Percentiles rank a stretch among this genome's conserved stretches.
These are phyloP conservation scores for Rhingia rostrata DNA, from an alignment of 2,888 invertebrate genomes.

Conservation along the genomic window DNA sequence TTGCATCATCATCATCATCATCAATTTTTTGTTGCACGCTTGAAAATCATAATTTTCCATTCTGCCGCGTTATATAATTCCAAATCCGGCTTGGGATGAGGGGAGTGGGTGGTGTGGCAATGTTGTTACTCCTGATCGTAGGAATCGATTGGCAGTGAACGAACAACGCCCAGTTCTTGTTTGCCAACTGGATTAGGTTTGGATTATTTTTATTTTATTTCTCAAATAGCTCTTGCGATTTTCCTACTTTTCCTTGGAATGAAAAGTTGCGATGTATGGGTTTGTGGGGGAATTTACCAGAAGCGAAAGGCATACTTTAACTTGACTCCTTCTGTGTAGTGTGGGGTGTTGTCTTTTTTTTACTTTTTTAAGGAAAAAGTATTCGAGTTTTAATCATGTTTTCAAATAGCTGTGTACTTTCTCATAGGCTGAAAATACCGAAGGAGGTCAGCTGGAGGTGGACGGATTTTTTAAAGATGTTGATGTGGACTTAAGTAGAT, in stretches of 20 bases:
- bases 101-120: slow-evolving; percentile 32
- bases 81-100: slow-evolving; percentile 26
- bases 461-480: neutral
- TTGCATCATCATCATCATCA: slow-evolving; percentile 48
- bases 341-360: no score
- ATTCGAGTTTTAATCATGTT: slow-evolving; percentile 27
- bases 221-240: slow-evolving; percentile 8
- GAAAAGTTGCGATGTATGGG: neutral
- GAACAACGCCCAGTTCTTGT: slow-evolving; percentile 57
- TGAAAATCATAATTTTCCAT: slow-evolving; percentile 70
- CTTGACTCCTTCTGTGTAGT: slow-evolving; percentile 7
- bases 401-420: slow-evolving; percentile 9
- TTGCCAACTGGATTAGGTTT: neutral
- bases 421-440: slow-evolving; percentile 6
- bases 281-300: slow-evolving; percentile 6
- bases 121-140: slow-evolving; percentile 67
- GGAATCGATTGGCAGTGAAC: slow-evolving; percentile 51
- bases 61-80: slow-evolving; percentile 46
- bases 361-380: slow-evolving; percentile 31
- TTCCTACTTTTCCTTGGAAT: slow-evolving; percentile 20
- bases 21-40: slow-evolving; percentile 34
- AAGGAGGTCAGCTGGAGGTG: slow-evolving; percentile 16
- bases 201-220: neutral
- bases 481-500: neutral
- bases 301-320: slow-evolving; percentile 41